Base-by-base conservation (phyloP, 2,113 vertebrate species). In the Myrmophylax atrothorax region DNA sequence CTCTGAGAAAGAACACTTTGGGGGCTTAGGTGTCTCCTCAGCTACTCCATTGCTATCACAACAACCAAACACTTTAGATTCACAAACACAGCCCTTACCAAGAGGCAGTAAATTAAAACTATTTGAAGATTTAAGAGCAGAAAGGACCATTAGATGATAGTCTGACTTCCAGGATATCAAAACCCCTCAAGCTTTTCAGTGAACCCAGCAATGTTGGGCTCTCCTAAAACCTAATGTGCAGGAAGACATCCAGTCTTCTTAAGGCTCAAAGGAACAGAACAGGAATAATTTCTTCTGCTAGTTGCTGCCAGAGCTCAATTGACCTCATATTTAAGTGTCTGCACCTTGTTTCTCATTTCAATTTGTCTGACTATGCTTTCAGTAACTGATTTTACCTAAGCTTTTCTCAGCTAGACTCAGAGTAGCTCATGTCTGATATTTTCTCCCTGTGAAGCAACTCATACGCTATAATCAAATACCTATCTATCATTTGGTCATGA, bases 401-500 rank as follows among this genome's bases (percentile, higher is more conserved):
- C 52, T 94, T 95, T 90, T 94, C 81, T 89, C 66, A 87, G 84
- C 44, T 49, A 95, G 93, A 89, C 89, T 96, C 75, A 62, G 86
- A 92, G 77, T 69, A 94, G 77, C 70, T 91, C 80, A 68, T 62
- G 58, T 88, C 91, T 97, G 94, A 37, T 95, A 94, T 95, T 95
- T 97, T 94, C 94, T 95, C 93, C 81, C 86, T 64, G 73, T 92
- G 89, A 94, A 95, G 86, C 95, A 95, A 92, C 94, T 94, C 87
- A 94, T 64, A 95, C 87, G 76, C 94, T 95, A 93, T 96, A 95
- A 96, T 97, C 94, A 96, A 93, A 89, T 82, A 93, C 87, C 92
- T 93, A 96, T 96, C 95, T 95, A 95, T 96, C 96, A 96, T 92
- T 90, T 95, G 93, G 94, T 90, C 93, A 97, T 95, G 96, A 96